phyloP scores from a whole-genome alignment of 2,797 vertebrate species.

The Buceros bicornis region DNA sequence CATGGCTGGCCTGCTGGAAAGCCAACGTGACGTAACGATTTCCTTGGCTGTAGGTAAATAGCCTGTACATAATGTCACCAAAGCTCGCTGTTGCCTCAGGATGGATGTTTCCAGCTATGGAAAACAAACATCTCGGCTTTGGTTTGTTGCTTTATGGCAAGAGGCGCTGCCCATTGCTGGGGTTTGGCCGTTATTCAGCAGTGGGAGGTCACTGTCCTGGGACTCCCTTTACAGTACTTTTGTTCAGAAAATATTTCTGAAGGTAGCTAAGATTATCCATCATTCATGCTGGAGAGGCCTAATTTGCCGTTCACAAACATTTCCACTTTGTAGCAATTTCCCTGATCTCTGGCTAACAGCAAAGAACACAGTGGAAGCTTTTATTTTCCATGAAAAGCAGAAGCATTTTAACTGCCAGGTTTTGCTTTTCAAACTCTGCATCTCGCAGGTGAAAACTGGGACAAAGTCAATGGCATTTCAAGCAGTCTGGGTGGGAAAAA shows the following conservation, averaged over 20 bases:
- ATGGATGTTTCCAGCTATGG: neutral
- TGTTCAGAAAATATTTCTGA: constrained; percentile 17
- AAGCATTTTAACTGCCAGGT: neutral
- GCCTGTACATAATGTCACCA: neutral
- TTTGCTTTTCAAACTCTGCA: neutral
- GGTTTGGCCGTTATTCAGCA: neutral
- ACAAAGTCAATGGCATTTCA: neutral
- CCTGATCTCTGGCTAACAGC: neutral
- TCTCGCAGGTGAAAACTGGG: neutral
- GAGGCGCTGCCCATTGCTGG: neutral
- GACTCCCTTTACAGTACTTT: constrained; percentile 1
- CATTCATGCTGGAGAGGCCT: constrained; percentile 8
- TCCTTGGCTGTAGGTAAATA: neutral
- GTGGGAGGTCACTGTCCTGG: neutral
- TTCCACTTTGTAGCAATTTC: constrained; percentile 32
- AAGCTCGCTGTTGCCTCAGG: neutral
- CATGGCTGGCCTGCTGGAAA: neutral
- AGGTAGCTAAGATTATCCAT: constrained; percentile 13
- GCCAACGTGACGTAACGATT: neutral
- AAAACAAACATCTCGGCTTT: neutral
- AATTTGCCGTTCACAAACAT: constrained; percentile 11
- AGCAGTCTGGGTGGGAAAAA: neutral
- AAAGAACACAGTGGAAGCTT: neutral
- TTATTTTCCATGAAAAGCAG: constrained; percentile 4
- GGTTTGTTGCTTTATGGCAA: neutral